Evolutionary conservation across 2,888 invertebrate genomes (phyloP).

Genomic region (Nemotelus pantherinus): DNA sequence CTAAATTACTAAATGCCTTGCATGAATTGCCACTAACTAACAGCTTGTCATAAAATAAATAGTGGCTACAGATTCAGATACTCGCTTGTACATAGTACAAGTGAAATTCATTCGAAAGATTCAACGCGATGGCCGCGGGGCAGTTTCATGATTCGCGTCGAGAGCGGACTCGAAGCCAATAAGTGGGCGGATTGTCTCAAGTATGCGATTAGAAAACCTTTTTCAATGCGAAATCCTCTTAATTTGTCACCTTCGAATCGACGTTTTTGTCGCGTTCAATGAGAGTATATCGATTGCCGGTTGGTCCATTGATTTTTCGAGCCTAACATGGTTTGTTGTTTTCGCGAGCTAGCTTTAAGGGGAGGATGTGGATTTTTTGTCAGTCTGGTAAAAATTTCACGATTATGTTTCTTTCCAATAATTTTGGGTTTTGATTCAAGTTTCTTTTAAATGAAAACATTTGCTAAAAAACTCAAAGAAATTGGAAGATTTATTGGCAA

Average conservation of each 20-base stretch:
- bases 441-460: too few species aligned
- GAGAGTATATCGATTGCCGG: slow-evolving; percentile 21
- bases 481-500: background rate
- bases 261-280: slow-evolving; percentile 34
- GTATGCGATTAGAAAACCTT: slow-evolving; percentile 44
- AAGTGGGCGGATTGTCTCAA: slow-evolving; percentile 48
- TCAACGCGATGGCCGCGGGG: slow-evolving; percentile 7
- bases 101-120: slow-evolving; percentile 17
- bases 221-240: slow-evolving; percentile 49
- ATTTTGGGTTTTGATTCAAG: background rate
- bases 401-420: background rate
- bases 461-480: background rate
- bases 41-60: slow-evolving; percentile 35
- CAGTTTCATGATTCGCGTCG: slow-evolving; percentile 2
- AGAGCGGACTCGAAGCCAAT: slow-evolving; percentile 22
- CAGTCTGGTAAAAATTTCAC: background rate
- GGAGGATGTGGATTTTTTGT: background rate
- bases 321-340: background rate
- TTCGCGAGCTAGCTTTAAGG: slow-evolving; percentile 3
- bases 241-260: slow-evolving; percentile 49
- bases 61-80: slow-evolving; percentile 4
- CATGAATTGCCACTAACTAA: slow-evolving; percentile 1
- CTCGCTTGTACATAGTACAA: slow-evolving; percentile 7
- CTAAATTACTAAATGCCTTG: background rate
- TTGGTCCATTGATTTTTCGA: background rate